phyloP scores from a whole-genome alignment of 2,888 invertebrate species.

The Trichogramma evanescens region DNA sequence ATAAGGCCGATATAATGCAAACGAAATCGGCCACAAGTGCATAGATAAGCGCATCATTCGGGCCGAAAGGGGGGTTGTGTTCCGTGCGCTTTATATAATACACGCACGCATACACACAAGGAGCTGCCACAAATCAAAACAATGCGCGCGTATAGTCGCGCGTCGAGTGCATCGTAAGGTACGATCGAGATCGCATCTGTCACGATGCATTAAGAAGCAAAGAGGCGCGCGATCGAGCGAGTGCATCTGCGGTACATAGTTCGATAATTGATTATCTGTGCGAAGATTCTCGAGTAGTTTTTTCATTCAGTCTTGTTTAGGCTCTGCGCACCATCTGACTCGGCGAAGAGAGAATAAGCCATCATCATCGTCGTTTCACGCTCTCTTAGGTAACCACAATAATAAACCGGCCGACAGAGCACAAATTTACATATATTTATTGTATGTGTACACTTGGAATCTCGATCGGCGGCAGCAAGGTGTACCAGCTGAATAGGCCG shows the following conservation, averaged over 20 bases:
- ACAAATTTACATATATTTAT: no score
- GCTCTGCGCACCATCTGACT: background rate
- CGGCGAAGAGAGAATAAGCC: background rate
- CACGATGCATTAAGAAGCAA: conserved; percentile 25
- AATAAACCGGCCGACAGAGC: no score
- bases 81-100: conserved; percentile 10
- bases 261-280: conserved; percentile 47
- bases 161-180: no score
- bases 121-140: conserved; percentile 7
- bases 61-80: background rate
- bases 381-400: no score
- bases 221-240: conserved; percentile 21
- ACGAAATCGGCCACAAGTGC: background rate
- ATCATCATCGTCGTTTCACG: no score
- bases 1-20: background rate
- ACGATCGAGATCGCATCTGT: conserved; percentile 18
- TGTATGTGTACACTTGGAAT: no score
- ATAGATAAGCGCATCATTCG: background rate
- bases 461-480: no score
- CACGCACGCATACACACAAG: background rate
- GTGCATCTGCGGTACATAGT: conserved; percentile 27
- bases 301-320: conserved; percentile 34
- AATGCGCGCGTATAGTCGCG: no score
- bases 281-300: conserved; percentile 38
- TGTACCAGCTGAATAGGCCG: no score